Percentiles rank a stretch among this genome's conserved stretches.
Conservation (phyloP, 2,113 vertebrate genomes). For the Ptychochromis oligacanthus region DNA sequence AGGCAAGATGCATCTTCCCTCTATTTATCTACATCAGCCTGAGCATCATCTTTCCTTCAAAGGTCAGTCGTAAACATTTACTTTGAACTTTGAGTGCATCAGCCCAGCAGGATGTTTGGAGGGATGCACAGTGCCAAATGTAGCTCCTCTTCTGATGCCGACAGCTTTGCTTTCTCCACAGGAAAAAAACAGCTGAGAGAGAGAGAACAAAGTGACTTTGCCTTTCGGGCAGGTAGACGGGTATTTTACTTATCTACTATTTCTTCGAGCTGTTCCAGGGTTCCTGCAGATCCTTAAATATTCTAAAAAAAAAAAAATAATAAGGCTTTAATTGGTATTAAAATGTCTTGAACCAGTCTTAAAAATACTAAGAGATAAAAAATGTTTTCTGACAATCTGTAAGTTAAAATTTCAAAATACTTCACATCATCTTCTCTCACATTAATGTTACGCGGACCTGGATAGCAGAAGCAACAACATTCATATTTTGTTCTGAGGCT, state of each 20-base stretch:
- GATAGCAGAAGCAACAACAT: neutral
- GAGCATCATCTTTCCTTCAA: neutral
- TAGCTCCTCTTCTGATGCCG: neutral
- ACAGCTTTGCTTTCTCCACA: neutral
- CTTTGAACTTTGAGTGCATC: neutral
- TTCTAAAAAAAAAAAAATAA: neutral
- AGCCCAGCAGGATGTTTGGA: neutral
- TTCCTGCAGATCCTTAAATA: neutral
- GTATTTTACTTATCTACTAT: neutral
- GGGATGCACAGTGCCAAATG: neutral
- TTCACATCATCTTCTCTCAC: neutral
- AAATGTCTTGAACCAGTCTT: neutral
- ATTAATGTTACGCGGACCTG: neutral
- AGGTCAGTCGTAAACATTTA: neutral
- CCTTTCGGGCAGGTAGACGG: neutral
- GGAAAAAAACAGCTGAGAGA: neutral
- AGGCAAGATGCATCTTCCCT: neutral
- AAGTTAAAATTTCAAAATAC: neutral
- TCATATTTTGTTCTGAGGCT: neutral
- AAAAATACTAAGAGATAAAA: neutral
- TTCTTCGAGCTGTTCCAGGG: neutral
- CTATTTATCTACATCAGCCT: neutral
- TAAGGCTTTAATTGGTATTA: slow-evolving; percentile 2
- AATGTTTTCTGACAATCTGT: neutral
- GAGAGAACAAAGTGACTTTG: neutral